Base-by-base conservation (phyloP, 2,113 vertebrate species). In the Entomyzon cyanotis region DNA sequence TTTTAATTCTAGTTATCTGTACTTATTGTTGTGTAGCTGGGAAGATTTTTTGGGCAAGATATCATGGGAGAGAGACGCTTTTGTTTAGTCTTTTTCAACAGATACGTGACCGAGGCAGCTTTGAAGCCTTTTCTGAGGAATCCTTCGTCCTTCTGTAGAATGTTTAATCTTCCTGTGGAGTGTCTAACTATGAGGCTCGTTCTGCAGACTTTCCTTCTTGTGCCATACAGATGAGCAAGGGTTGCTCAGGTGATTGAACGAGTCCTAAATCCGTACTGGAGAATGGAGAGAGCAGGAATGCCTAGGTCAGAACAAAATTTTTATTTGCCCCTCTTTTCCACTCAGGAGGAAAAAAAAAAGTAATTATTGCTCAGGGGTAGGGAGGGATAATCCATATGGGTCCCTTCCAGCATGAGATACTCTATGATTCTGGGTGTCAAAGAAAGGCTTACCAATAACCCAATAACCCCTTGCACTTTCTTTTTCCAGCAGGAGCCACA, bases 41-140 rank as follows among this genome's bases (percentile, higher is more conserved):
- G 59, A 81, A 81, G 59, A 68, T 60, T 49, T 53, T 90, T 85
- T 76, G 33, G 56, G 53, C 30, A 59, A 83, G 92, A 47, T 69
- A 46, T 5, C 55, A 70, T 46, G 49, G 47, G 56, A 80, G 76
- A 86, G 64, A 68, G 35, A 70, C 0, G 4, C 47, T 90, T 94
- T 94, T 91, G 46, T 83, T 89, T 92, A n/a, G 52, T 71, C 33
- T 92, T 84, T 93, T 78, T 25, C 88, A 49, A 56, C 60, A 68
- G 67, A 77, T 67, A 49, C 1, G 0, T 93, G 82, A 69, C 78
- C 13, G 9, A 70, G 62, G 84, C 85, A 80, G 84, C 84, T 78
- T 87, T 93, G 84, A 91, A 90, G 63, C 83, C 50, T 74, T 84
- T 86, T 59, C 85, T 93, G 88, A 81, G 84, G 83, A 71, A 64